Evolutionary conservation across 92 coral and sea anemone genomes (phyloP).

Genomic region (Palythoa heliodiscus): DNA sequence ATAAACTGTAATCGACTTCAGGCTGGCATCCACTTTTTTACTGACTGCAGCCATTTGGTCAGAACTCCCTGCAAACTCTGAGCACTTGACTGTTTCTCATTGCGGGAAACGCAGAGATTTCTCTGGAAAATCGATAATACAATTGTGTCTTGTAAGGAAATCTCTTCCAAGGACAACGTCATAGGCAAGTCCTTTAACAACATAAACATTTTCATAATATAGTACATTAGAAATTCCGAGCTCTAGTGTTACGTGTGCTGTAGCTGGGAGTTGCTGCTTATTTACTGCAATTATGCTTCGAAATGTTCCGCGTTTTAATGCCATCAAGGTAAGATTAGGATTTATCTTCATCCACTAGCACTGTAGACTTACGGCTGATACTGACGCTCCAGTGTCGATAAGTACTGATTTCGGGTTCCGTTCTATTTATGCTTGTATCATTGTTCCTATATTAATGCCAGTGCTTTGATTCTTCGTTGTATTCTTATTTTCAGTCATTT

Average conservation of each 20-base stretch:
- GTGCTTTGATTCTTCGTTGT: background rate
- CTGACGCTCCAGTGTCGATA: conserved; percentile 17
- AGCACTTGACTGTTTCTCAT: background rate
- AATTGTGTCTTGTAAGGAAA: conserved; percentile 17
- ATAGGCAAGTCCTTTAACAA: conserved; percentile 2
- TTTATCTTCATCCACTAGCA: conserved; percentile 17
- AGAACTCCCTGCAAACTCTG: background rate
- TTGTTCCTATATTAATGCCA: conserved; percentile 2
- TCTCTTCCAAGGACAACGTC: conserved; percentile 14
- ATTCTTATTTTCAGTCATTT: background rate
- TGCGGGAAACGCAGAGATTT: conserved; percentile 1
- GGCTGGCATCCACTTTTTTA: background rate
- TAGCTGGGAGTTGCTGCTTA: conserved; percentile 7
- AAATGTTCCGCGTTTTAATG: conserved; percentile 12
- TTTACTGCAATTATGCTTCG: conserved; percentile 15
- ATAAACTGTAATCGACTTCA: background rate
- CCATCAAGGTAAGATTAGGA: background rate
- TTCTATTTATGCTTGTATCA: conserved; percentile 10
- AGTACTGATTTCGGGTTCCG: background rate
- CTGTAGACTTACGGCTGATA: background rate
- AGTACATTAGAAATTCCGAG: conserved; percentile 3
- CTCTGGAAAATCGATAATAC: background rate
- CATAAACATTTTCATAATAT: conserved; percentile 8
- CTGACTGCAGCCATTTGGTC: background rate
- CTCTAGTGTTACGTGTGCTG: background rate